Base-by-base conservation (phyloP, 2,113 vertebrate species). In the Cephalopterus ornatus region DNA sequence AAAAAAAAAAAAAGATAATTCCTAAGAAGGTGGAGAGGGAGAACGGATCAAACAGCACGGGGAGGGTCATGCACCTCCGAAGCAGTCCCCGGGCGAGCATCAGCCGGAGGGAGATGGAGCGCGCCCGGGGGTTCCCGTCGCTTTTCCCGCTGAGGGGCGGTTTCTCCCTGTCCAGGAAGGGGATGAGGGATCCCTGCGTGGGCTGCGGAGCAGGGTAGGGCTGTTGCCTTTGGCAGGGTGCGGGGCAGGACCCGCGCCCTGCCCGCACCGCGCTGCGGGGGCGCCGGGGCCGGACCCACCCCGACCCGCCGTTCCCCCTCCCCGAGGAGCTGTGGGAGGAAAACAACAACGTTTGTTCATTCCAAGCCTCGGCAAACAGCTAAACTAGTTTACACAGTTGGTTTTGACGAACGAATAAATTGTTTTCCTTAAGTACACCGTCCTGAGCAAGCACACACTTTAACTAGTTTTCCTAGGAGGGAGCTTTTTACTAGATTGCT, bases 401-500 rank as follows among this genome's bases (percentile, higher is more conserved):
- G 84, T 94, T 92, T 95, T 88, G 95, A 41, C 76, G 86, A 93
- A 96, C 52, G 82, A 94, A 94, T 97, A 89, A 94, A 95, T 96
- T 95, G 92, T 96, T 94, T 94, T 94, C 97, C 97, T 97, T 89
- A 97, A 97, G 92, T 95, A 46, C 59, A 11, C 90, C 93, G 86
- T 97, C 96, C 89, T 95, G 93, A 97, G 97, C 97, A 97, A 98
- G 97, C 97, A 97, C 97, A 97, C 93, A 97, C 96, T 96, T 97
- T 97, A 96, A 95, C 96, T 79, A 53, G 94, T 88, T 88, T 96
- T 97, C 87, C 96, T 97, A 93, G 93, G 95, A 94, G 97, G 89
- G 95, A 96, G 97, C 92, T 97, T 97, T 97, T 97, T 96, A 96
- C 96, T 96, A 95, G 97, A 98, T 97, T 97, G 92, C 97, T 97